Percentiles rank a stretch among this genome's conserved stretches.
These are phyloP conservation scores for Coenonympha arcania DNA, from an alignment of 2,888 invertebrate species.

Conservation along the genomic window DNA sequence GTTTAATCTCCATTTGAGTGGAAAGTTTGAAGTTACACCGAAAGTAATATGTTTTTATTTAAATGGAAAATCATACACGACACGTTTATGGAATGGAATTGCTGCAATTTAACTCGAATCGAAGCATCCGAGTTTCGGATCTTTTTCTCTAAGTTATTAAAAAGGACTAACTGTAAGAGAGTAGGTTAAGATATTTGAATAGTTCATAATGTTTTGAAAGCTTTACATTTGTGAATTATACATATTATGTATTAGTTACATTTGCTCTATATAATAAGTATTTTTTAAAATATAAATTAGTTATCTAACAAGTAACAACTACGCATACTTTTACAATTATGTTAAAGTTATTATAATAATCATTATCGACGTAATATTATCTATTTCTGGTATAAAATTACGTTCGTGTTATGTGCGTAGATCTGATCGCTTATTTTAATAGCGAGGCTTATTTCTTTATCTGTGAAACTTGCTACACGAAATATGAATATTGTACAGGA, in stretches of 20 bases:
- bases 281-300: too few relatives aligned
- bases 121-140: slow-evolving; percentile 23
- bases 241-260: too few relatives aligned
- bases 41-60: slow-evolving; percentile 18
- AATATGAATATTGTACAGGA: not conserved
- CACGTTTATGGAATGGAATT: slow-evolving; percentile 23
- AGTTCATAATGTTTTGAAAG: too few relatives aligned
- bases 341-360: not conserved
- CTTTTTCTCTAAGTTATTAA: too few relatives aligned
- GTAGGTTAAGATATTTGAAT: too few relatives aligned
- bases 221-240: too few relatives aligned
- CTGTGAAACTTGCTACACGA: not conserved
- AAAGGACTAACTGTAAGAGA: too few relatives aligned
- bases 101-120: slow-evolving; percentile 22
- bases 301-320: too few relatives aligned
- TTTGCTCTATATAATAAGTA: too few relatives aligned
- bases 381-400: not conserved
- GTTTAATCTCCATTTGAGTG: slow-evolving; percentile 20
- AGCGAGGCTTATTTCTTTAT: not conserved
- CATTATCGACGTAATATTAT: not conserved
- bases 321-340: too few relatives aligned
- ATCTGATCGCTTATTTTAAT: not conserved
- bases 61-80: slow-evolving; percentile 24
- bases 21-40: slow-evolving; percentile 43
- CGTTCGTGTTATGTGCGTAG: not conserved